Percentiles rank a stretch among this genome's conserved stretches.
These are phyloP conservation scores for Trichopria drosophilae DNA, from an alignment of 2,888 invertebrate species.

Conservation along the genomic window DNA sequence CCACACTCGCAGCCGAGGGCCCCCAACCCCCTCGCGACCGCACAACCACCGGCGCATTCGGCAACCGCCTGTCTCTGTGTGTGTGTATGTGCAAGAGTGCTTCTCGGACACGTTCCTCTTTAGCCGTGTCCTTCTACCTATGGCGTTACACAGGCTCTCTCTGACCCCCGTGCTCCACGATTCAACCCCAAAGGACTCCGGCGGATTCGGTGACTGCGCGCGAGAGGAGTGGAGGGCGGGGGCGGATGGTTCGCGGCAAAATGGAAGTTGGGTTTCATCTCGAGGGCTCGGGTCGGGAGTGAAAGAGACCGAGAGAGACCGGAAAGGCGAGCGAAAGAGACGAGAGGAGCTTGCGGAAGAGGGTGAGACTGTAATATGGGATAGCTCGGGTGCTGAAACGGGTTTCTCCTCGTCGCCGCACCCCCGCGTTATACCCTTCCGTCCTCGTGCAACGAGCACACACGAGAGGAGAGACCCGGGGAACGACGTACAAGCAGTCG, in stretches of 20 bases:
- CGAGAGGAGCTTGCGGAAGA: constrained; percentile 31
- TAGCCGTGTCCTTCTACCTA: constrained; percentile 50
- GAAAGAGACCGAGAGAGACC: constrained; percentile 28
- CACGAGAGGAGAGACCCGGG: constrained; percentile 26
- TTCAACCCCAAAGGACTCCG: constrained; percentile 50
- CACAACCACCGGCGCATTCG: too few relatives aligned
- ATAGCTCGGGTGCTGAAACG: constrained; percentile 55
- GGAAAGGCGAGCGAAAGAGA: constrained; percentile 30
- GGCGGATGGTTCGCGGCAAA: too few relatives aligned
- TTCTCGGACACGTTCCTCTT: constrained; percentile 52
- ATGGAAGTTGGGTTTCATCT: constrained; percentile 58
- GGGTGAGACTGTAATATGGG: constrained; percentile 50
- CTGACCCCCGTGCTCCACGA: constrained; percentile 34
- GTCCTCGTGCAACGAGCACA: constrained; percentile 24
- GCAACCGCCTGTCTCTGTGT: constrained; percentile 8
- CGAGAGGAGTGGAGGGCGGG: constrained; percentile 26
- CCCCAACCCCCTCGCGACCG: too few relatives aligned
- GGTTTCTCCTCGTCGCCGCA: constrained; percentile 38
- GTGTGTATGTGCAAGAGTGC: constrained; percentile 30
- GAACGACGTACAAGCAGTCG: constrained; percentile 27
- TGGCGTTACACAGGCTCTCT: constrained; percentile 37
- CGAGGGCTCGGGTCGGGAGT: constrained; percentile 45
- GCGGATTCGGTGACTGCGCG: constrained; percentile 39
- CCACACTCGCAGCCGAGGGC: constrained; percentile 21
- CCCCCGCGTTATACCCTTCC: constrained; percentile 31